These are phyloP conservation scores for Holothuria leucospilota DNA, from an alignment of 53 echinoderm and acorn worm species.

Conservation along the genomic window DNA sequence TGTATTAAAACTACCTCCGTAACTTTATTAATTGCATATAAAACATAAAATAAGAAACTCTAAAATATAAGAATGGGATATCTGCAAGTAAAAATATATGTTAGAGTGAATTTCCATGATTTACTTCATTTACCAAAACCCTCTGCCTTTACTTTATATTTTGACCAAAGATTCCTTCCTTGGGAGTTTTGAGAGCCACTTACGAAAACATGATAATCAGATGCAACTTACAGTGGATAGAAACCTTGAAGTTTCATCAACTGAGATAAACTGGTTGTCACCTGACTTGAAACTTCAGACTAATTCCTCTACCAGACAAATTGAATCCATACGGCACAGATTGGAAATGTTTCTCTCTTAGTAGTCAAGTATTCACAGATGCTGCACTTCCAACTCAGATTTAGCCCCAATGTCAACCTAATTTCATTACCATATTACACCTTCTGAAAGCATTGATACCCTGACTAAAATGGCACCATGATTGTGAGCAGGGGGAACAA, in stretches of 20 bases:
- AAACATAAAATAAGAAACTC: too few relatives aligned
- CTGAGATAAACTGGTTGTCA: background rate
- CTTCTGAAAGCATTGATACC: too few relatives aligned
- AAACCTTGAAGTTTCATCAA: background rate
- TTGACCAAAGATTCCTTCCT: background rate
- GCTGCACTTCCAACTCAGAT: background rate
- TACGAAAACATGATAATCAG: background rate
- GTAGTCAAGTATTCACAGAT: background rate
- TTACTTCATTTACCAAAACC: background rate
- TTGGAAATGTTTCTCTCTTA: too few relatives aligned
- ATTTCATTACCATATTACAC: background rate
- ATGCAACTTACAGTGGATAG: background rate
- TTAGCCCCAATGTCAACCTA: background rate
- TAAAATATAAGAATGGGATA: too few relatives aligned
- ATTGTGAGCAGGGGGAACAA: too few relatives aligned
- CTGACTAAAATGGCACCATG: too few relatives aligned
- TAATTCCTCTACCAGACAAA: background rate
- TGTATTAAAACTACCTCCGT: too few relatives aligned
- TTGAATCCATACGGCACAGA: too few relatives aligned
- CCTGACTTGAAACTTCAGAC: background rate
- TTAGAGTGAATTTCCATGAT: too few relatives aligned
- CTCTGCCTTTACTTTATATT: background rate
- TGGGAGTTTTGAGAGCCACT: background rate
- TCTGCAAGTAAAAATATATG: too few relatives aligned
- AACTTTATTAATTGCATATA: too few relatives aligned